These are phyloP conservation scores for Therioaphis trifolii DNA, from an alignment of 2,888 invertebrate species.

Conservation along the genomic window DNA sequence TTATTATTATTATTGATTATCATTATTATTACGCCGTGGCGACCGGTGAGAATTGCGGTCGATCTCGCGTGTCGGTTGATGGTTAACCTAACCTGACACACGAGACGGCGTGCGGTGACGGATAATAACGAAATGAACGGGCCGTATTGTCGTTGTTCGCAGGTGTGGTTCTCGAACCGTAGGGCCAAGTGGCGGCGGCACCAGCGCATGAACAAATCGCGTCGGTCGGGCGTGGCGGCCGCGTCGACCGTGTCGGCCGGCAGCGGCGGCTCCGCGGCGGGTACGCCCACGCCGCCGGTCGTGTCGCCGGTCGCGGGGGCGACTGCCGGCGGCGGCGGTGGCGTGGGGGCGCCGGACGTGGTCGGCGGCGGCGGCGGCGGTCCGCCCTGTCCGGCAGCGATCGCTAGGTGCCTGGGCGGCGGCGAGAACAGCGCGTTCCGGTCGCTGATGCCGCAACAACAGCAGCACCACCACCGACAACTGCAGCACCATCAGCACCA, in stretches of 20 bases:
- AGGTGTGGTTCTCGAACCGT: slow-evolving; percentile 99
- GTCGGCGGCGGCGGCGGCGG: slow-evolving; percentile 67
- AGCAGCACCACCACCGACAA: slow-evolving; percentile 64
- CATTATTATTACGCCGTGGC: no score
- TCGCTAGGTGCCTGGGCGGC: slow-evolving; percentile 70
- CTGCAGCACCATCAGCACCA: slow-evolving; percentile 68
- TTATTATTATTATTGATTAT: no score
- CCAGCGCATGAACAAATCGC: slow-evolving; percentile 89
- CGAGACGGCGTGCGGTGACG: no score
- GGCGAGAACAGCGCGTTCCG: slow-evolving; percentile 92
- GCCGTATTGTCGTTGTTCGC: no score
- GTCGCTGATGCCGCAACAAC: slow-evolving; percentile 76
- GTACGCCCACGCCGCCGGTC: slow-evolving; percentile 73
- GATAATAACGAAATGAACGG: no score
- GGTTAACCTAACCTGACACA: no score
- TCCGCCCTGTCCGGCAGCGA: slow-evolving; percentile 67
- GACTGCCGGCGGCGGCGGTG: slow-evolving; percentile 68
- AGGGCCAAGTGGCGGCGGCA: slow-evolving; percentile 98
- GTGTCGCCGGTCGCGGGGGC: slow-evolving; percentile 69
- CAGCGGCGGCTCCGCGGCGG: slow-evolving; percentile 68
- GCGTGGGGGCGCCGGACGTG: slow-evolving; percentile 69
- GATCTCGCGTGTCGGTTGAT: no score
- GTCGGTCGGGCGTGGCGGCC: slow-evolving; percentile 70
- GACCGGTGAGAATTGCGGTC: no score
- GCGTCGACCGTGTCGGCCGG: slow-evolving; percentile 68